phyloP scores from a whole-genome alignment of 2,888 invertebrate species.

The Ormyrus nitidulus region DNA sequence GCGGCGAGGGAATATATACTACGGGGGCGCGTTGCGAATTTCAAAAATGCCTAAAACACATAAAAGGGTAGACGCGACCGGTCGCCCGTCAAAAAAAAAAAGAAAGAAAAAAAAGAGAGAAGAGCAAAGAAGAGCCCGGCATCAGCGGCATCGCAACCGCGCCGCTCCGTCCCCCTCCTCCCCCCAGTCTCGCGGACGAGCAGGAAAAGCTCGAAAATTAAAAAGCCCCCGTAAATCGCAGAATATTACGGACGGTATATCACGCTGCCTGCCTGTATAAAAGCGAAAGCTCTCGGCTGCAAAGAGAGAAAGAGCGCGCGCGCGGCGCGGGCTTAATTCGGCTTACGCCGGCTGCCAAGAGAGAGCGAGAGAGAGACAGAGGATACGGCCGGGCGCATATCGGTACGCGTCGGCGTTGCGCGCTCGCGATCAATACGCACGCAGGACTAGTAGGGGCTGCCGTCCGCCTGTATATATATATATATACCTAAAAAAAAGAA shows the following conservation, averaged over 20 bases:
- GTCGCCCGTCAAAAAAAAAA: not conserved
- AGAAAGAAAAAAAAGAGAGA: not conserved
- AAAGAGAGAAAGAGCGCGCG: conserved; percentile 17
- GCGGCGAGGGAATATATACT: not conserved
- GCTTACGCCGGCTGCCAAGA: conserved; percentile 47
- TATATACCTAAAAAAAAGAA: conserved; percentile 39
- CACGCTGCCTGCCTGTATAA: conserved; percentile 32
- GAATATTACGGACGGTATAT: conserved; percentile 56
- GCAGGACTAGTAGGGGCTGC: conserved; percentile 4
- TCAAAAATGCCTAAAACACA: conserved; percentile 28
- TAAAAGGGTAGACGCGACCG: conserved; percentile 16
- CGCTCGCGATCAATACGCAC: conserved; percentile 52
- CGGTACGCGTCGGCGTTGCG: conserved; percentile 26
- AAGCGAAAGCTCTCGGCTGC: conserved; percentile 33
- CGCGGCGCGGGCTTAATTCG: conserved; percentile 49
- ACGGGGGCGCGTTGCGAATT: not conserved
- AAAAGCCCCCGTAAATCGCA: conserved; percentile 56
- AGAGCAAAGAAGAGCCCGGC: not conserved
- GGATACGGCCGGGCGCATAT: conserved; percentile 41
- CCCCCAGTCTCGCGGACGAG: conserved; percentile 12
- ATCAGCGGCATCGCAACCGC: not conserved
- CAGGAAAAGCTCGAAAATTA: conserved; percentile 56
- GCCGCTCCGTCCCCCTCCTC: too few relatives aligned
- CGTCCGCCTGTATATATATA: conserved; percentile 10
- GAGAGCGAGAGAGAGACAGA: conserved; percentile 36